Conservation (phyloP, 2,113 vertebrate species). For the Anhinga rufa region DNA sequence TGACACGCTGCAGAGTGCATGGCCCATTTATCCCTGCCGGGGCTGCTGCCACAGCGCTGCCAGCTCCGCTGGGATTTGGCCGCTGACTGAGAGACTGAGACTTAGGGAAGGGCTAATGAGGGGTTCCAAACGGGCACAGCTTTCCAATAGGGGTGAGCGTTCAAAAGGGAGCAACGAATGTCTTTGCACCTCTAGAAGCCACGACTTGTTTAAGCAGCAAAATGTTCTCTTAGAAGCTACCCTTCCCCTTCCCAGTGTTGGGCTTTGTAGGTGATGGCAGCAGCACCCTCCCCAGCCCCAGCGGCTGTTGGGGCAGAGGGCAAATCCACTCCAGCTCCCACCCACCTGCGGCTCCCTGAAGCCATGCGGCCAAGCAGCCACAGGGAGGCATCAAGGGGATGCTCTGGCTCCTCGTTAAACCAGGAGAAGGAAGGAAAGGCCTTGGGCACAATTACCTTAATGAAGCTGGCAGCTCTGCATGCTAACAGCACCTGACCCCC, state of each 20-base stretch:
- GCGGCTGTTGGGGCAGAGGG: not conserved
- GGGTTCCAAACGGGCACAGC: not conserved
- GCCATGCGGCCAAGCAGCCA: not conserved
- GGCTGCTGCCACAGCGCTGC: not conserved
- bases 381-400: not conserved
- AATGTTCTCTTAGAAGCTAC: not conserved
- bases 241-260: not conserved
- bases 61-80: not conserved
- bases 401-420: not conserved
- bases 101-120: not conserved
- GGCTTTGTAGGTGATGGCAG: not conserved
- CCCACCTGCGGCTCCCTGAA: not conserved
- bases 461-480: not conserved
- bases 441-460: not conserved
- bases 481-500: not conserved
- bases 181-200: not conserved
- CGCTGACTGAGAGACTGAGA: accelerated
- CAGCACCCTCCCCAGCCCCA: not conserved
- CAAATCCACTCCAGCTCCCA: not conserved
- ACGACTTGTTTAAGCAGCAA: not conserved
- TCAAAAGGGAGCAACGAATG: not conserved
- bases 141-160: not conserved
- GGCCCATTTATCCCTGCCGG: constrained; percentile 36
- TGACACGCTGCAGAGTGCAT: not conserved
- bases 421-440: not conserved